These are phyloP conservation scores for Latrodectus elegans DNA, from an alignment of 2,888 invertebrate genomes.

Conservation along the genomic window DNA sequence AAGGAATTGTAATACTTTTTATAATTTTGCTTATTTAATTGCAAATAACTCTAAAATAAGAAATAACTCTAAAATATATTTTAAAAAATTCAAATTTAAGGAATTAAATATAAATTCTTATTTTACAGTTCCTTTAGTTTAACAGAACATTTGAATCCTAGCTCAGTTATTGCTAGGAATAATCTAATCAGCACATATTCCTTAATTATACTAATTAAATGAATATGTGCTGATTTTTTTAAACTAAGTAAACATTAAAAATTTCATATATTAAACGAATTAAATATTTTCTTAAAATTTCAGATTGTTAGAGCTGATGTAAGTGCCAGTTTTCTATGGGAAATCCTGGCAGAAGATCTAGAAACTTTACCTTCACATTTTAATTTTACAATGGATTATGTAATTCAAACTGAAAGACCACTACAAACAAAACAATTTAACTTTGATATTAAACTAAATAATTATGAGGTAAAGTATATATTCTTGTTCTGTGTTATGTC, in stretches of 20 bases:
- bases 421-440: constrained; percentile 78
- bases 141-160: too few relatives aligned
- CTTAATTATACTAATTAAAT: not conserved
- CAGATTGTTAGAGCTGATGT: constrained; percentile 84
- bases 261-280: not conserved
- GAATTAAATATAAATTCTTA: too few relatives aligned
- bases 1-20: too few relatives aligned
- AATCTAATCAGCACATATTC: too few relatives aligned
- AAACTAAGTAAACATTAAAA: not conserved
- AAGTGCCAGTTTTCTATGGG: constrained; percentile 89
- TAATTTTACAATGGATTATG: constrained; percentile 81
- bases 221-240: not conserved
- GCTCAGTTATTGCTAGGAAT: too few relatives aligned
- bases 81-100: too few relatives aligned
- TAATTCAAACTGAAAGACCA: constrained; percentile 72
- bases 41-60: too few relatives aligned
- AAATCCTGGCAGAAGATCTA: constrained; percentile 78
- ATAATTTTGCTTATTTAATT: too few relatives aligned
- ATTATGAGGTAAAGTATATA: constrained; percentile 81
- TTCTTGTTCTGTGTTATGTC: not conserved
- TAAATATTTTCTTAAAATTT: not conserved
- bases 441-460: constrained; percentile 86
- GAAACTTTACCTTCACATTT: constrained; percentile 78
- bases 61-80: too few relatives aligned
- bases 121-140: too few relatives aligned